These are phyloP conservation scores for Oreotrochilus melanogaster DNA, from an alignment of 2,113 vertebrate species.

Conservation along the genomic window DNA sequence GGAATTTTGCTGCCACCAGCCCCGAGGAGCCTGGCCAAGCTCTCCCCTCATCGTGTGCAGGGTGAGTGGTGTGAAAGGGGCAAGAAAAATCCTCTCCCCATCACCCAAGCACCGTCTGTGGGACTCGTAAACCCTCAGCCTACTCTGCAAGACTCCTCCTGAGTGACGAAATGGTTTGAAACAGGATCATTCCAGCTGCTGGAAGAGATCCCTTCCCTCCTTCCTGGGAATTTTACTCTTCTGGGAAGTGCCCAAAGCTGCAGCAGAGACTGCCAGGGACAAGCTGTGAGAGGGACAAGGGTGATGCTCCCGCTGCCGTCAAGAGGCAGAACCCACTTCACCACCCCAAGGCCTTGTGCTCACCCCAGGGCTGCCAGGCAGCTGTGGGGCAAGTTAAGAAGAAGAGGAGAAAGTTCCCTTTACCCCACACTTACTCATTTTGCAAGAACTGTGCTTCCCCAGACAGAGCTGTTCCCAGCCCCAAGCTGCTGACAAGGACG, in stretches of 20 bases:
- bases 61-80: background rate
- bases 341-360: background rate
- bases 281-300: fast-evolving
- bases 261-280: background rate
- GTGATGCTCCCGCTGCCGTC: background rate
- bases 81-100: background rate
- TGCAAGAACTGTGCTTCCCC: background rate
- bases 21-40: background rate
- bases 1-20: background rate
- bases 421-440: background rate
- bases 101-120: fast-evolving
- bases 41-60: fast-evolving
- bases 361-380: background rate
- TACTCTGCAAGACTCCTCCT: background rate
- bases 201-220: background rate
- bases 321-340: background rate
- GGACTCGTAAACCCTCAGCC: background rate
- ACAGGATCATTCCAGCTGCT: background rate
- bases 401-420: background rate
- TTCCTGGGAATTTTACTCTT: background rate
- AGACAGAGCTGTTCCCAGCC: background rate
- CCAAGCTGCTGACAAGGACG: background rate
- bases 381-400: background rate
- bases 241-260: background rate
- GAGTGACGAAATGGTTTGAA: background rate